These are phyloP conservation scores for Drosophila neocordata DNA, from an alignment of 1,140 invertebrate genomes.

Conservation along the genomic window DNA sequence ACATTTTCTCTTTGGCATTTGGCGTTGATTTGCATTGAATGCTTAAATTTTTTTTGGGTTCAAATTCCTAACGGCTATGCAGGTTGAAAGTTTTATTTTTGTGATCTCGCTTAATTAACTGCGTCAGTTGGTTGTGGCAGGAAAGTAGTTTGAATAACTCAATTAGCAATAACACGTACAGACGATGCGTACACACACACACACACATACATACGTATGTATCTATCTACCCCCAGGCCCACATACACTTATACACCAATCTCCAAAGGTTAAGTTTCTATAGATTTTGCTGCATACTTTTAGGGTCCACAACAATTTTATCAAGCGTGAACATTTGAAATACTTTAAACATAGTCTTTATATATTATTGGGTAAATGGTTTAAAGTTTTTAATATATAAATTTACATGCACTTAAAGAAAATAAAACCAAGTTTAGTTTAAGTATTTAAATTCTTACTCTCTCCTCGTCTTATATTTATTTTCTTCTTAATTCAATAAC, in stretches of 20 bases:
- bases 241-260: neutral
- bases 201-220: neutral
- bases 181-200: neutral
- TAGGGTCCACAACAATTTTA: neutral
- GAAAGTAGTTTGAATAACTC: constrained; percentile 13
- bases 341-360: no score
- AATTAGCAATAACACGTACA: constrained; percentile 25
- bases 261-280: neutral
- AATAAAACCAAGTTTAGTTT: no score
- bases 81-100: constrained; percentile 11
- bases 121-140: constrained; percentile 20
- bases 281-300: neutral
- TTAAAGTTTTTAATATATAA: no score
- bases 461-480: no score
- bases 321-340: no score
- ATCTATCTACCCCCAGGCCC: neutral
- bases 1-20: constrained; percentile 26
- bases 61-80: neutral
- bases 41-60: neutral
- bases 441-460: no score
- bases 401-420: no score
- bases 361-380: no score
- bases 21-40: constrained; percentile 30
- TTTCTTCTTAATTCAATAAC: neutral
- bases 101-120: constrained; percentile 52